Evolutionary conservation across 2,113 vertebrate genomes (phyloP).

Genomic region (Notothenia rossii): DNA sequence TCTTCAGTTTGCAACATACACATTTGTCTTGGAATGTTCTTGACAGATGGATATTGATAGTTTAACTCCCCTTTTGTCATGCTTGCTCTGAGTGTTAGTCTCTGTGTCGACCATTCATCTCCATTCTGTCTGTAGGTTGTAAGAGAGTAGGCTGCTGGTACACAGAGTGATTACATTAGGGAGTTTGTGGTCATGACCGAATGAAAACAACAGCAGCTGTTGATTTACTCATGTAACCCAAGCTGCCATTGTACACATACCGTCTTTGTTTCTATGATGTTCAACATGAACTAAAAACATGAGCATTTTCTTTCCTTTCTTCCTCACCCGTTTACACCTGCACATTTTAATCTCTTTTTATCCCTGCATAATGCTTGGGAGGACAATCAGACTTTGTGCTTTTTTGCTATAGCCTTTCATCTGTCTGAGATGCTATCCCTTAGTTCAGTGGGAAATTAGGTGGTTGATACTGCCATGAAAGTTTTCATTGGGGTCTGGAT

Average conservation of each 20-base stretch:
- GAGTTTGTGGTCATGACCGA: slow-evolving; percentile 29
- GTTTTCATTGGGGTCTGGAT: slow-evolving; percentile 59
- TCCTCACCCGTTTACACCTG: neutral
- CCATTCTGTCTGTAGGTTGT: neutral
- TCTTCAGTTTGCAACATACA: no score
- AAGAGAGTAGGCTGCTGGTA: neutral
- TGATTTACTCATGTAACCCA: slow-evolving; percentile 41
- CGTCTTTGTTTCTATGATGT: slow-evolving; percentile 19
- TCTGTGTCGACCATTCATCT: slow-evolving; percentile 21
- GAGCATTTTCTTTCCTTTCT: neutral
- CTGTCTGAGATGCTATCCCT: slow-evolving; percentile 13
- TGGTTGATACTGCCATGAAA: slow-evolving; percentile 49
- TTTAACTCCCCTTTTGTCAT: neutral
- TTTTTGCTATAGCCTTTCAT: slow-evolving; percentile 47
- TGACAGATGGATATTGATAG: no score
- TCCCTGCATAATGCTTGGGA: slow-evolving; percentile 14
- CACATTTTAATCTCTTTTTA: slow-evolving; percentile 38
- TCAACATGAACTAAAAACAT: neutral
- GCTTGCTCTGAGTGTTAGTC: neutral
- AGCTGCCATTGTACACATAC: slow-evolving; percentile 8
- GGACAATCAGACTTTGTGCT: slow-evolving; percentile 7
- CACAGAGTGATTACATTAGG: slow-evolving; percentile 33
- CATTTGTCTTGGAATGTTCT: no score
- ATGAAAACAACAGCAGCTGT: slow-evolving; percentile 45
- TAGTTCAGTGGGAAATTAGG: slow-evolving; percentile 51